Base-by-base conservation (phyloP, 2,888 invertebrate genomes). In the Clitarchus hookeri region DNA sequence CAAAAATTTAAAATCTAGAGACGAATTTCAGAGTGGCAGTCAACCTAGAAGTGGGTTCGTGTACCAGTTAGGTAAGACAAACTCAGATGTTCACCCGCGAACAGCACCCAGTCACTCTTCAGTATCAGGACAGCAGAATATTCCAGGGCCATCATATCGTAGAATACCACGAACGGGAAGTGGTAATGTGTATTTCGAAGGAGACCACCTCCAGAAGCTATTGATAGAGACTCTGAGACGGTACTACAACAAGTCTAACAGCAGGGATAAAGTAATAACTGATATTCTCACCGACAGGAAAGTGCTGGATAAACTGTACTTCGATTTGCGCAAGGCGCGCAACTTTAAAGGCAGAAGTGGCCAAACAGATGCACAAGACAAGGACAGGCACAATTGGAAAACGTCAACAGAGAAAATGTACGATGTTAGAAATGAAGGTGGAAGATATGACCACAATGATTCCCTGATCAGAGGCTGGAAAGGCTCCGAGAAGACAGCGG, bases 201-300 rank as follows among this genome's bases (percentile, higher is more conserved):
- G 93, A 2, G 93, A 94, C 89, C 92, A 92, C 86, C 92, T 93
- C 2, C 94, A 94, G 89, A 94, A 94, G 89, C 93, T 94, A 44
- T 90, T 95, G 87, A 91, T 94, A 86, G 95, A 96, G 89, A 95
- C 95, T 12, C 91, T 96, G 25, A 93, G 94, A 88, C 92, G 95
- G 88, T 95, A 95, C 90, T 95, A 95, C 90, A 93, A 94, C 88
- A 94, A 94, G 88, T 93, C 94, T 23, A 92, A 94, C 0, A 95
- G 94, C 89, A 93, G 95, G 86, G 95, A 96, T 88, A 93, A 93
- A 90, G 94, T 96, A 86, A 95, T 96, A 89, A 95, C 95, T 85
- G 95, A 95, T 89, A 92, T 96, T 85, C 91, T 96, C 85, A 95
- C 95, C 16, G 95, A 97, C 90, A 93, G 96, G 89, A 95, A 94